Percentiles rank a stretch among this genome's conserved stretches.
These are phyloP conservation scores for Muntiacus reevesi DNA, from an alignment of 2,113 vertebrate species.

Conservation along the genomic window DNA sequence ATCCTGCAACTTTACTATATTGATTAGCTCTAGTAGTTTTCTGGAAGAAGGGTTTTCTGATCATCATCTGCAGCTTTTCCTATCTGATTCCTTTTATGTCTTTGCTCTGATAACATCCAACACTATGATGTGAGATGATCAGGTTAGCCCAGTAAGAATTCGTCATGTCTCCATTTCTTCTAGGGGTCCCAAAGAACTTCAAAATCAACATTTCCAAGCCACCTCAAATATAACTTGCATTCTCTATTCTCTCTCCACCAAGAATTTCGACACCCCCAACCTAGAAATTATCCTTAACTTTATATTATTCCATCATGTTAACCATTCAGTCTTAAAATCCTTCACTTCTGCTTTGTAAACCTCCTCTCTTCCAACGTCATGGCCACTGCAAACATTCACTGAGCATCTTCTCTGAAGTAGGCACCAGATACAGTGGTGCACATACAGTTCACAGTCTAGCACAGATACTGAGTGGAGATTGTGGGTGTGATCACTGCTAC, in stretches of 20 bases:
- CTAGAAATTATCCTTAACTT: neutral
- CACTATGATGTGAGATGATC: neutral
- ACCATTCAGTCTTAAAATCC: neutral
- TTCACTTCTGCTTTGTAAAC: neutral
- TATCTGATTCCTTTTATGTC: too few relatives aligned
- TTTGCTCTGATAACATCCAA: too few relatives aligned
- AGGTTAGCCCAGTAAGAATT: neutral
- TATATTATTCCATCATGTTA: neutral
- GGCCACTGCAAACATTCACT: neutral
- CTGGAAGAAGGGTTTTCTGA: too few relatives aligned
- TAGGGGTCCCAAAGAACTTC: neutral
- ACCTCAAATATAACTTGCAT: neutral
- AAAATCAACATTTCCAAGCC: neutral
- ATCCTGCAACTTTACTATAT: too few relatives aligned
- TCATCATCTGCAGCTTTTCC: too few relatives aligned
- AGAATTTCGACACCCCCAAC: neutral
- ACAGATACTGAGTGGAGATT: neutral
- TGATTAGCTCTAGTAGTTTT: too few relatives aligned
- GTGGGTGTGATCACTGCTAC: neutral
- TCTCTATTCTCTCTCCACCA: neutral
- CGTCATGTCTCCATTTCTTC: too few relatives aligned
- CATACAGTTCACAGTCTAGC: fast-evolving
- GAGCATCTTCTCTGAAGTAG: neutral
- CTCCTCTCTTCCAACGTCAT: neutral
- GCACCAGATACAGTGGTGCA: too few relatives aligned